A percentile compares a stretch with the other conserved stretches of the same genome.
Conservation (phyloP, 1,140 invertebrate species). For the Ctenoplectra terminalis region DNA sequence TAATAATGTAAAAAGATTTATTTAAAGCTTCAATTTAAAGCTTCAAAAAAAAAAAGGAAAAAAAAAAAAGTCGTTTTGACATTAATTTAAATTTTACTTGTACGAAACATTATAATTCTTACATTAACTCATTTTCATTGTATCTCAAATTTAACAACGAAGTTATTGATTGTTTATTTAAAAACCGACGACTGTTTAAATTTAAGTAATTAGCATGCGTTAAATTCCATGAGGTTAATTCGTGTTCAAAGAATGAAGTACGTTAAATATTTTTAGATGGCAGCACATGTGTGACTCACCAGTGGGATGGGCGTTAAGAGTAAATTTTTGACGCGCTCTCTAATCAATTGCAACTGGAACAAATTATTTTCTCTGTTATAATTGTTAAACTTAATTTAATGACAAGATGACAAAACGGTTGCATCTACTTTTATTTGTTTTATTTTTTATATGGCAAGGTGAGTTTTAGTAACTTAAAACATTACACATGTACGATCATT, state of each 20-base stretch:
- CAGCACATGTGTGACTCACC: slow-evolving; percentile 22
- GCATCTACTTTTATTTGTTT: slow-evolving; percentile 1
- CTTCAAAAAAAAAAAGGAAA: too few species aligned
- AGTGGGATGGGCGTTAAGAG: slow-evolving; percentile 33
- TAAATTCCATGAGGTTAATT: background rate
- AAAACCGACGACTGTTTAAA: background rate
- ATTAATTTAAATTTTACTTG: background rate
- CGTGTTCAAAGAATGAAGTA: background rate
- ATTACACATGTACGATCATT: background rate
- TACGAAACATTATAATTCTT: background rate
- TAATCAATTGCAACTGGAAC: background rate
- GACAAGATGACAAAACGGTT: slow-evolving; percentile 36
- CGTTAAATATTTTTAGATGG: slow-evolving; percentile 14
- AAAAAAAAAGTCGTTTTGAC: too few species aligned
- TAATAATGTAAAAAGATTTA: too few species aligned
- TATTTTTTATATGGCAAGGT: slow-evolving; percentile 39
- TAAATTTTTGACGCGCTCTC: background rate
- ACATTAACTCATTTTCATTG: background rate
- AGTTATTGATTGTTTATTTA: background rate
- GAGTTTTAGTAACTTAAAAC: slow-evolving; percentile 13
- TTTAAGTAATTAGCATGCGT: too few species aligned
- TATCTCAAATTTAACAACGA: background rate
- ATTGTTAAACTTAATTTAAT: slow-evolving; percentile 16
- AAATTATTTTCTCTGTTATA: background rate
- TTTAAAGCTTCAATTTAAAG: too few species aligned